Percentiles rank a stretch among this genome's conserved stretches.
phyloP scores from a whole-genome alignment of 53 echinoderm and acorn worm species.

The Temnopleurus reevesii region DNA sequence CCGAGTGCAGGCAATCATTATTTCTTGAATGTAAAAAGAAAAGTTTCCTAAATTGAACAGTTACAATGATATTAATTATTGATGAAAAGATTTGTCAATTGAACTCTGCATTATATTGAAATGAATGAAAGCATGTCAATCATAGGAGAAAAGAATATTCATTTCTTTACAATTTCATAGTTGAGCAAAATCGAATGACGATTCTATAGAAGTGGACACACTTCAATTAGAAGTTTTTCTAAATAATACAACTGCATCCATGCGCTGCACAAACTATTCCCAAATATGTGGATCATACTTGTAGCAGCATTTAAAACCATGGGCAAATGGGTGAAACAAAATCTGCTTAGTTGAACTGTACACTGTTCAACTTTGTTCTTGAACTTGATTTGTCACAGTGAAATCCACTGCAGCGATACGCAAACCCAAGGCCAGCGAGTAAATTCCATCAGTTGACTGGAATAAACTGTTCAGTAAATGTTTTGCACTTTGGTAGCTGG shows the following conservation, averaged over 20 bases:
- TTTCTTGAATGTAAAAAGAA: too few species aligned
- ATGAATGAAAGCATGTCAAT: background rate
- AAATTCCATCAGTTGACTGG: background rate
- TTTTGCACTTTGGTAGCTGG: background rate
- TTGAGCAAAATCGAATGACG: background rate
- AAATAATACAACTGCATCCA: background rate
- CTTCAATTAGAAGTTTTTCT: background rate
- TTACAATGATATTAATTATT: too few species aligned
- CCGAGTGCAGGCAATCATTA: too few species aligned
- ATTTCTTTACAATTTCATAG: background rate
- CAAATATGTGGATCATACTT: background rate
- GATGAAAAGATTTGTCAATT: too few species aligned
- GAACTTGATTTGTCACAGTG: background rate
- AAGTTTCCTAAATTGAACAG: too few species aligned
- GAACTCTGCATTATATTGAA: too few species aligned
- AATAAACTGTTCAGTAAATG: background rate
- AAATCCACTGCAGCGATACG: background rate
- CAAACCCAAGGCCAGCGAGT: background rate
- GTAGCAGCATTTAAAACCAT: background rate
- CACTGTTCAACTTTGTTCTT: background rate
- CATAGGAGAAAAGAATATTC: background rate
- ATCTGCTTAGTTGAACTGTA: background rate
- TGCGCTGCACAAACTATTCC: background rate
- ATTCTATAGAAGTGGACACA: background rate
- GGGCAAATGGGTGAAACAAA: background rate